phyloP scores from a whole-genome alignment of 2,888 invertebrate species.

The Bugulina stolonifera region DNA sequence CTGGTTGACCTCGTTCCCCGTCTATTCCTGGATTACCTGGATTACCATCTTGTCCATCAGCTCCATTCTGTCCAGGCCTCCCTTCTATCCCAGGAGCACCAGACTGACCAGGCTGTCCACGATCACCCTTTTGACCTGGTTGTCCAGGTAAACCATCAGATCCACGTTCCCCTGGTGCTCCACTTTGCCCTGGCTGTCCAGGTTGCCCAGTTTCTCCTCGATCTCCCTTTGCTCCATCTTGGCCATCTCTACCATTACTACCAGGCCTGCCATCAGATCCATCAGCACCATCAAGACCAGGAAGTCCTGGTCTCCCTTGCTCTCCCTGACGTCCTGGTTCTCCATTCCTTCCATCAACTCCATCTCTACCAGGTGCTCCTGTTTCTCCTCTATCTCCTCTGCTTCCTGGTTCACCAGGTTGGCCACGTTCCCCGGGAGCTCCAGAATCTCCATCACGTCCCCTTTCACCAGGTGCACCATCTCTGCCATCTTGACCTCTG shows the following conservation, averaged over 20 bases:
- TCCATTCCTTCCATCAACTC: slow-evolving; percentile 7
- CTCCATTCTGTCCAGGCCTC: slow-evolving; percentile 18
- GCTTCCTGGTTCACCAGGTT: slow-evolving; percentile 25
- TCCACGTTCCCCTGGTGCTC: not conserved
- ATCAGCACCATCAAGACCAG: slow-evolving; percentile 28
- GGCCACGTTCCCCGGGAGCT: slow-evolving; percentile 10
- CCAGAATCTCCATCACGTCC: slow-evolving; percentile 21
- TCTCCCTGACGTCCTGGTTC: not conserved
- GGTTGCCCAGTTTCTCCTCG: slow-evolving; percentile 24
- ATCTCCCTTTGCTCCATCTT: slow-evolving; percentile 25
- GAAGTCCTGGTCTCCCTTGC: slow-evolving; percentile 27
- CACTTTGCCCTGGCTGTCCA: not conserved
- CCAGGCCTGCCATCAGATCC: slow-evolving; percentile 22
- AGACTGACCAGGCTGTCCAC: not conserved
- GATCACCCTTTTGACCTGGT: slow-evolving; percentile 13
- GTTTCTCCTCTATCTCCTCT: not conserved
- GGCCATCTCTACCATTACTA: slow-evolving; percentile 1
- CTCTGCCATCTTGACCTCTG: slow-evolving; percentile 8
- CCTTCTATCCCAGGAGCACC: slow-evolving; percentile 28
- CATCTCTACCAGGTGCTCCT: slow-evolving; percentile 18
- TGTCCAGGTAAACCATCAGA: slow-evolving; percentile 5
- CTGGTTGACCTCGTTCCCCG: slow-evolving; percentile 9
- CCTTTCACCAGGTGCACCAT: not conserved
- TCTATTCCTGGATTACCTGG: slow-evolving; percentile 27
- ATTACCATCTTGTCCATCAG: slow-evolving; percentile 27